Base-by-base conservation (phyloP, 2,797 vertebrate species). In the Xerus rutilus region DNA sequence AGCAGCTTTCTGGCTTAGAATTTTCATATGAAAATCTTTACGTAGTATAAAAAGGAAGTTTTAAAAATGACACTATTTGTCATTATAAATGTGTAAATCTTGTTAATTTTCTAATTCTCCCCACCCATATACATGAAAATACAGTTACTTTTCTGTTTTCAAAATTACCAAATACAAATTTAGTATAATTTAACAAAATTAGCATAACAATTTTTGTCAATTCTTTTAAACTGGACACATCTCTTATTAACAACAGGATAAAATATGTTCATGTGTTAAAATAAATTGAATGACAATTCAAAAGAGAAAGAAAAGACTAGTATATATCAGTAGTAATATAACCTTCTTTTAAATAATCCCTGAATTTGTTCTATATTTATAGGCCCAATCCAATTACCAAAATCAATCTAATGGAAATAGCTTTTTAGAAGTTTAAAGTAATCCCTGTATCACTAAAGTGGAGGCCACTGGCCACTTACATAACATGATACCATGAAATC, bases 351-450 rank as follows among this genome's bases (percentile, higher is more conserved):
- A 94, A 94, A 91, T 90, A 97, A 89, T 96, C 88, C 95, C 96
- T 97, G 97, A 97, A 96, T 96, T 97, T 94, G 93, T 95, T 97
- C 97, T 96, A 94, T 97, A 97, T 84, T 97, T 97, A 97, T 96
- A 96, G 96, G 95, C 87, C 95, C 72, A 93, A 93, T 12, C 97
- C 86, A 95, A 96, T 97, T 96, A 96, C 84, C 73, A 82, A 96
- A 89, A 96, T 89, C 64, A 95, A 25, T 78, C 10, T n/a, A 97
- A 93, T 77, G n/a, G 10, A 88, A 95, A 91, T 89, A 73, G 4
- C 5, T 57, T 81, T 85, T 77, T 32, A 54, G 88, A 93, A 94
- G 17, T 72, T 93, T 82, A 87, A 92, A 84, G 23, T 86, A 91
- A 93, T 74, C 47, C 89, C 54, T 32, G 62, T 74, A 84, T 96